Percentiles rank a stretch among this genome's conserved stretches.
These are phyloP conservation scores for Philereme vetulata DNA, from an alignment of 2,888 invertebrate genomes.

Conservation along the genomic window DNA sequence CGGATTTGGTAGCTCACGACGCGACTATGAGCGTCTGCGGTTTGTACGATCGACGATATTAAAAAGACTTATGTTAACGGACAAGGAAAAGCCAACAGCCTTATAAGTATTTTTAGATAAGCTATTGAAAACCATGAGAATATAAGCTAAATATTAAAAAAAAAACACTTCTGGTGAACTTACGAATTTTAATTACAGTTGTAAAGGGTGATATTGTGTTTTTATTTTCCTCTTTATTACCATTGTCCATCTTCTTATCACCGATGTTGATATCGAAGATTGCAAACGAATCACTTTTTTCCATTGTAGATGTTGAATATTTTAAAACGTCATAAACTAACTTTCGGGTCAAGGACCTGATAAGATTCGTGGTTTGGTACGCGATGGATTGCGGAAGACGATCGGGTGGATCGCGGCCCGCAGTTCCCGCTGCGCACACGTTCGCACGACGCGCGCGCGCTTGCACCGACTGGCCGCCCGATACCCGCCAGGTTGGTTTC, in stretches of 20 bases:
- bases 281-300: slow-evolving; percentile 67
- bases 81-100: too few species aligned
- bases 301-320: slow-evolving; percentile 48
- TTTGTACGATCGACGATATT: too few species aligned
- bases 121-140: too few species aligned
- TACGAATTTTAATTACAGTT: slow-evolving; percentile 71
- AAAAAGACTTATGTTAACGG: too few species aligned
- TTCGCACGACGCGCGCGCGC: slow-evolving; percentile 56
- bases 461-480: slow-evolving; percentile 43
- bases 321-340: slow-evolving; percentile 6
- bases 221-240: slow-evolving; percentile 47
- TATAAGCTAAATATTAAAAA: too few species aligned
- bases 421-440: slow-evolving; percentile 52
- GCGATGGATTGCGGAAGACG: slow-evolving; percentile 31
- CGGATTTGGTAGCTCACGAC: too few species aligned
- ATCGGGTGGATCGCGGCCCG: slow-evolving; percentile 27
- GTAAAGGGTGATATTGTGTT: slow-evolving; percentile 53
- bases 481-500: slow-evolving; percentile 24
- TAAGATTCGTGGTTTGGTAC: slow-evolving; percentile 15
- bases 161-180: slow-evolving; percentile 49
- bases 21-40: too few species aligned
- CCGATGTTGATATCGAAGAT: slow-evolving; percentile 68
- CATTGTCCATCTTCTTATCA: slow-evolving; percentile 55
- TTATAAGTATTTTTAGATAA: slow-evolving; percentile 24
- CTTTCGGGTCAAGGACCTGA: slow-evolving; percentile 5